Conservation (phyloP, 2,888 invertebrate species). For the Heliconius hortense region DNA sequence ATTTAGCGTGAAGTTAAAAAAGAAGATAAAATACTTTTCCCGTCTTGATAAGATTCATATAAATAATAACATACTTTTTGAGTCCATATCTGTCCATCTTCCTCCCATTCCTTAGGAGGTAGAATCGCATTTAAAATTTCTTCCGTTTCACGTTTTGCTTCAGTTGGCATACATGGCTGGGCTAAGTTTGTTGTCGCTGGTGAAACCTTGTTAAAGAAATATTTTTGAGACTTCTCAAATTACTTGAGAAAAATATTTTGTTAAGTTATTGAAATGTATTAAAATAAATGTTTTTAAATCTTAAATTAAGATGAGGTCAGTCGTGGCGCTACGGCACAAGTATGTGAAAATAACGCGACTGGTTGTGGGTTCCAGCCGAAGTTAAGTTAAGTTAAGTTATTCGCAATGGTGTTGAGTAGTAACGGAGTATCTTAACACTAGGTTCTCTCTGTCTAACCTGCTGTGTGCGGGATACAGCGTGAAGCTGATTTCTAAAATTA, state of each 20-base stretch:
- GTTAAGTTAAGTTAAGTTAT: too few relatives aligned
- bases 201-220: conserved; percentile 46
- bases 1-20: neutral
- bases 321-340: too few relatives aligned
- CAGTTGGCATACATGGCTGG: conserved; percentile 82
- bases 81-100: conserved; percentile 95
- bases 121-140: conserved; percentile 96
- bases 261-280: neutral
- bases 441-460: too few relatives aligned
- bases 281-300: neutral
- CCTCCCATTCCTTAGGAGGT: conserved; percentile 97
- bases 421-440: too few relatives aligned
- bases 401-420: too few relatives aligned
- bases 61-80: conserved; percentile 83
- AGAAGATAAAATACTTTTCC: neutral
- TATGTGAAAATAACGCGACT: too few relatives aligned
- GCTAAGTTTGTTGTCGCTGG: conserved; percentile 73
- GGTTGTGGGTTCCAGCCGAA: too few relatives aligned
- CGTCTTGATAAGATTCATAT: neutral
- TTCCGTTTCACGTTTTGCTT: conserved; percentile 90
- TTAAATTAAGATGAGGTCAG: too few relatives aligned
- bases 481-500: too few relatives aligned
- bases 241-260: neutral
- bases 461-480: too few relatives aligned
- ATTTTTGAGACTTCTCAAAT: neutral